These are phyloP conservation scores for Ellobium chinense DNA, from an alignment of 2,888 invertebrate genomes.

Conservation along the genomic window DNA sequence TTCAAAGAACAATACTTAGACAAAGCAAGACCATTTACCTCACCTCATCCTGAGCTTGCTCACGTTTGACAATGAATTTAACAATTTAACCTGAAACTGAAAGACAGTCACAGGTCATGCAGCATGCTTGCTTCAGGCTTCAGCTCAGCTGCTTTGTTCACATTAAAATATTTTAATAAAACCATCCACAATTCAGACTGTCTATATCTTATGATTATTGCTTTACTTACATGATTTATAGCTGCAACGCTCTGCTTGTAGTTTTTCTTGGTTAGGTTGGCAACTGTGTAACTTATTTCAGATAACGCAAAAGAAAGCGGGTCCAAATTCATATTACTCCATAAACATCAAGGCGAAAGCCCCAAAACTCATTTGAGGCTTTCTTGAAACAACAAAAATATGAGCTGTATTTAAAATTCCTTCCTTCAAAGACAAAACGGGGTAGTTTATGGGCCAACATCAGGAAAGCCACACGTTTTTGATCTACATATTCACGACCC, in stretches of 20 bases:
- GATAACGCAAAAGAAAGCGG: constrained; percentile 98
- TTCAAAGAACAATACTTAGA: too few relatives aligned
- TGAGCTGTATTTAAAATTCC: constrained; percentile 54
- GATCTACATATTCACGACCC: constrained; percentile 56
- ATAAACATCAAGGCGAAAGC: constrained; percentile 90
- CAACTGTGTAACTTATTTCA: constrained; percentile 98
- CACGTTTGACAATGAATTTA: too few relatives aligned
- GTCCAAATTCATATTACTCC: constrained; percentile 86
- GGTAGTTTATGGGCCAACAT: constrained; percentile 58
- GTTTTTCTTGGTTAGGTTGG: constrained; percentile 97
- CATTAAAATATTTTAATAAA: too few relatives aligned
- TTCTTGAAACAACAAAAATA: constrained; percentile 62
- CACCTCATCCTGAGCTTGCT: too few relatives aligned
- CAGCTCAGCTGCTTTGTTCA: too few relatives aligned
- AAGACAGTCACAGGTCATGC: too few relatives aligned
- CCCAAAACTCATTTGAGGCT: constrained; percentile 84
- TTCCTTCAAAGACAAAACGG: constrained; percentile 53
- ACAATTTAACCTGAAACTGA: too few relatives aligned
- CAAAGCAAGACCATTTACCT: too few relatives aligned
- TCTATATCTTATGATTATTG: too few relatives aligned
- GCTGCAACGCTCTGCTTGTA: constrained; percentile 93
- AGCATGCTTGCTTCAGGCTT: too few relatives aligned
- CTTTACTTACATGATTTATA: constrained; percentile 89
- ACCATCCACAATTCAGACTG: too few relatives aligned
- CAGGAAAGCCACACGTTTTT: constrained; percentile 60